Evolutionary conservation across 2,888 invertebrate genomes (phyloP).

Genomic region (Tyria jacobaeae): DNA sequence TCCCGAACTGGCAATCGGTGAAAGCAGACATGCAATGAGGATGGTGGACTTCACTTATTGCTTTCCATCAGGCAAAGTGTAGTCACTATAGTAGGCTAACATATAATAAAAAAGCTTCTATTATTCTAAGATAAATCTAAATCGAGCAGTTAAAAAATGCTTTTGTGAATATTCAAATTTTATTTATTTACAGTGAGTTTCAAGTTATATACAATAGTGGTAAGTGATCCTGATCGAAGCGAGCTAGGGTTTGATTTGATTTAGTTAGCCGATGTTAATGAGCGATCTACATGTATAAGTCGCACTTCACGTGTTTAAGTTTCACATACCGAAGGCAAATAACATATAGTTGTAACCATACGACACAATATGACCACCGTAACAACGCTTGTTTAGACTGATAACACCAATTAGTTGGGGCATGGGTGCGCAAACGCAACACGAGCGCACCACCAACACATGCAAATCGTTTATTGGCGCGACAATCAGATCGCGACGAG

Average conservation of each 20-base stretch:
- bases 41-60: too few species aligned
- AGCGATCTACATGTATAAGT: too few species aligned
- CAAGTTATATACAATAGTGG: neutral
- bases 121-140: neutral
- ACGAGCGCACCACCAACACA: slow-evolving; percentile 66
- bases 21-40: too few species aligned
- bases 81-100: too few species aligned
- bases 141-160: neutral
- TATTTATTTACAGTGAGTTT: neutral
- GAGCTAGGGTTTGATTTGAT: too few species aligned
- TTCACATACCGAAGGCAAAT: neutral
- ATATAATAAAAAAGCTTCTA: neutral
- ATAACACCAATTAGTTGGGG: slow-evolving; percentile 69
- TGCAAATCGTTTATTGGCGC: slow-evolving; percentile 82
- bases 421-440: slow-evolving; percentile 74
- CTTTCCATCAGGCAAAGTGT: too few species aligned
- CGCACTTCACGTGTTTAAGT: neutral
- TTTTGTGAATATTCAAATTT: neutral
- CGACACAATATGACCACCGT: slow-evolving; percentile 35
- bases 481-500: slow-evolving; percentile 83
- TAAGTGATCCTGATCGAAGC: too few species aligned
- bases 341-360: slow-evolving; percentile 17
- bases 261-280: too few species aligned
- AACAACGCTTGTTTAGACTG: slow-evolving; percentile 58
- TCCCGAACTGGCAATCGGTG: too few species aligned